Percentiles rank a stretch among this genome's conserved stretches.
phyloP scores from a whole-genome alignment of 2,797 vertebrate species.

The Hephaestus fuliginosus region DNA sequence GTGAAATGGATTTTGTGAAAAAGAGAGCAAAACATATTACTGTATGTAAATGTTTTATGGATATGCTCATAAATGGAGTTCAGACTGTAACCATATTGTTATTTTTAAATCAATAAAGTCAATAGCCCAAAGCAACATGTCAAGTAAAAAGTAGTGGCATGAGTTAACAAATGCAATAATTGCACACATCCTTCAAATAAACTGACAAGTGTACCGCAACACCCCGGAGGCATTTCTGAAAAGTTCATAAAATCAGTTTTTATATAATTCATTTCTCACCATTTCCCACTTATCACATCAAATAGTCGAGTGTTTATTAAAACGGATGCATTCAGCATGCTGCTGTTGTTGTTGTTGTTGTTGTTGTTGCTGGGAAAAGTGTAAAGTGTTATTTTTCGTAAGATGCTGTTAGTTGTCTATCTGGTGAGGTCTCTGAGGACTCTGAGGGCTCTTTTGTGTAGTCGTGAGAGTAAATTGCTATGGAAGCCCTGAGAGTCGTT shows the following conservation, averaged over 20 bases:
- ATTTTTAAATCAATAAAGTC: slow-evolving; percentile 84
- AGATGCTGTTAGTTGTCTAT: slow-evolving; percentile 70
- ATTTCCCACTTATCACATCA: slow-evolving; percentile 66
- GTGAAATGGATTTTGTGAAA: slow-evolving; percentile 55
- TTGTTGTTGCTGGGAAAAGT: slow-evolving; percentile 33
- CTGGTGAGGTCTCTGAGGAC: slow-evolving; percentile 71
- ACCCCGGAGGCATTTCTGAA: slow-evolving; percentile 70
- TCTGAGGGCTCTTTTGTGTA: slow-evolving; percentile 77
- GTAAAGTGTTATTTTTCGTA: slow-evolving; percentile 54
- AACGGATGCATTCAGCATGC: slow-evolving; percentile 54
- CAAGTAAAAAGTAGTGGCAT: slow-evolving; percentile 72
- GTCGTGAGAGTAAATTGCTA: slow-evolving; percentile 77
- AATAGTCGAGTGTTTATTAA: slow-evolving; percentile 68
- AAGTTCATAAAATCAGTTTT: slow-evolving; percentile 81
- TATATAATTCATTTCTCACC: slow-evolving; percentile 71
- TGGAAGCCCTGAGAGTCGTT: slow-evolving; percentile 73
- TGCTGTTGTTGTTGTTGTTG: not conserved
- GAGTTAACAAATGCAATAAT: slow-evolving; percentile 84
- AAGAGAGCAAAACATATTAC: slow-evolving; percentile 66
- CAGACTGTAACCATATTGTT: slow-evolving; percentile 68
- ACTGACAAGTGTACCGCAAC: slow-evolving; percentile 74
- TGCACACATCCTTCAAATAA: slow-evolving; percentile 84
- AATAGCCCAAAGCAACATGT: slow-evolving; percentile 78
- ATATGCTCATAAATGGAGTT: slow-evolving; percentile 71
- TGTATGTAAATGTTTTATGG: slow-evolving; percentile 78